Evolutionary conservation across 2,888 invertebrate genomes (phyloP).

Genomic region (Rhabditoides inermis): DNA sequence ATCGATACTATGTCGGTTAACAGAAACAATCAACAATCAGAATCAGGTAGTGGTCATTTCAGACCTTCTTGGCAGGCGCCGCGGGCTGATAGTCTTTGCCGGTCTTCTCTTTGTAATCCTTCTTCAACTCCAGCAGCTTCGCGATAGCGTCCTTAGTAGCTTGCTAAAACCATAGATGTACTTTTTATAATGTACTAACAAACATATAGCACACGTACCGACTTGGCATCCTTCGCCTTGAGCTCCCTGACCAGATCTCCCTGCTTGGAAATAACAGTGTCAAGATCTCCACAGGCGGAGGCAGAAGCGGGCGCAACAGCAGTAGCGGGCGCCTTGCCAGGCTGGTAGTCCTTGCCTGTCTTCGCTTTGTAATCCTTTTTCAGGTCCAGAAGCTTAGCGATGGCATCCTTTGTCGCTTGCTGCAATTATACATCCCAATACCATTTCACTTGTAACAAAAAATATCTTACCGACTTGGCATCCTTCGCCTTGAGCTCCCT

Average conservation of each 20-base stretch:
- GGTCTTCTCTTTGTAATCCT: slow-evolving; percentile 67
- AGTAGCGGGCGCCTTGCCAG: slow-evolving; percentile 11
- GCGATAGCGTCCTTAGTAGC: slow-evolving; percentile 61
- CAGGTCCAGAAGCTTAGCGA: slow-evolving; percentile 63
- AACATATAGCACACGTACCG: slow-evolving; percentile 40
- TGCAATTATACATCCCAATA: too few species aligned
- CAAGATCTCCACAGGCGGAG: slow-evolving; percentile 2
- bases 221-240: slow-evolving; percentile 57
- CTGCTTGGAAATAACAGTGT: slow-evolving; percentile 44
- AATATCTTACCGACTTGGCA: slow-evolving; percentile 52
- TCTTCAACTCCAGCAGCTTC: slow-evolving; percentile 65
- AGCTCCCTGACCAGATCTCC: slow-evolving; percentile 67
- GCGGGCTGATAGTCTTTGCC: slow-evolving; percentile 54
- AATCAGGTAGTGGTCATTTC: too few species aligned
- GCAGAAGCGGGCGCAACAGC: slow-evolving; percentile 10
- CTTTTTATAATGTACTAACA: not conserved
- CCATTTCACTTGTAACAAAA: not conserved
- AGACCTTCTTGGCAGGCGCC: too few species aligned
- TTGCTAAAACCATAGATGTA: slow-evolving; percentile 20
- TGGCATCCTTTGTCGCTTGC: slow-evolving; percentile 58
- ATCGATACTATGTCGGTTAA: too few species aligned
- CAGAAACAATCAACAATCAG: too few species aligned
- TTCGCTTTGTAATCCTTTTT: slow-evolving; percentile 70
- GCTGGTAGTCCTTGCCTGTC: slow-evolving; percentile 56
- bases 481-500: slow-evolving; percentile 61